phyloP scores from a whole-genome alignment of 1,140 invertebrate species.

The Nasonia giraulti region DNA sequence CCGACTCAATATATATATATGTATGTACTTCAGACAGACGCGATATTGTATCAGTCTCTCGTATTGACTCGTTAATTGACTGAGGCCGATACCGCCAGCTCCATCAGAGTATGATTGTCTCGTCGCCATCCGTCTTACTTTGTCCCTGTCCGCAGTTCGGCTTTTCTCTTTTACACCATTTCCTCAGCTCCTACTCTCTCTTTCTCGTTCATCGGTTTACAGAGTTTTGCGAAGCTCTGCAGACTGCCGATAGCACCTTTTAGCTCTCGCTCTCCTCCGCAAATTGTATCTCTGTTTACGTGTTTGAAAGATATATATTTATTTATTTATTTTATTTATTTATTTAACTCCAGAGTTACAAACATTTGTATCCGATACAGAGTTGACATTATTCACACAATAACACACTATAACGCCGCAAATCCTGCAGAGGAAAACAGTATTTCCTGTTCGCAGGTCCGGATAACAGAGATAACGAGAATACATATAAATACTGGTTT shows the following conservation, averaged over 20 bases:
- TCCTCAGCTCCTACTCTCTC: not conserved
- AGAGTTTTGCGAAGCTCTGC: conserved; percentile 57
- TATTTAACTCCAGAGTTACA: too few relatives aligned
- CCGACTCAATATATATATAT: not conserved
- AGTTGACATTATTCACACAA: too few relatives aligned
- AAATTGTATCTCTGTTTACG: conserved; percentile 9
- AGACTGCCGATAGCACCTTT: conserved; percentile 48
- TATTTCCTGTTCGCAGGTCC: too few relatives aligned
- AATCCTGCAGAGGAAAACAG: too few relatives aligned
- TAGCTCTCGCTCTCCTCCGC: not conserved
- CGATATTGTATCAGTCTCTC: conserved; percentile 64
- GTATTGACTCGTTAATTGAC: conserved; percentile 67
- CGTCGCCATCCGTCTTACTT: not conserved
- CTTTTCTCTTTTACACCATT: not conserved
- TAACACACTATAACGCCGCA: too few relatives aligned
- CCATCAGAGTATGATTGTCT: conserved; percentile 53
- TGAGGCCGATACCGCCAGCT: conserved; percentile 47
- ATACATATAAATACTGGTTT: too few relatives aligned
- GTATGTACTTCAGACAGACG: conserved; percentile 37
- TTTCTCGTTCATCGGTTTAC: conserved; percentile 12
- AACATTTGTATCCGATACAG: too few relatives aligned
- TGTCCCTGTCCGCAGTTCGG: not conserved
- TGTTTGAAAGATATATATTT: not conserved
- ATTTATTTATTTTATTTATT: too few relatives aligned
- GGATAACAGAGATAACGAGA: too few relatives aligned